These are phyloP conservation scores for Cheilosia pagana DNA, from an alignment of 2,888 invertebrate genomes.

Conservation along the genomic window DNA sequence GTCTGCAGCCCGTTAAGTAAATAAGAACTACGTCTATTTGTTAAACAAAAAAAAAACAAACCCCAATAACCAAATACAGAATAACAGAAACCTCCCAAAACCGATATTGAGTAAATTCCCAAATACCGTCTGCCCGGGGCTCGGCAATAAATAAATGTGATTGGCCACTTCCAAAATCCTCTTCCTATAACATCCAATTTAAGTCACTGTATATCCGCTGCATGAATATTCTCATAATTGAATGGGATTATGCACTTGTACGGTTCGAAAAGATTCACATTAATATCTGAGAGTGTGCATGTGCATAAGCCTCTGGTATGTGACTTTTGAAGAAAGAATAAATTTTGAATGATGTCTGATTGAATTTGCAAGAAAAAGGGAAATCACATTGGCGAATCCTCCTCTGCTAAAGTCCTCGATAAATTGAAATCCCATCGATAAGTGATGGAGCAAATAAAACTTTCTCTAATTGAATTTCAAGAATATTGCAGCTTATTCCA, in stretches of 20 bases:
- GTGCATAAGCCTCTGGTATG: not conserved
- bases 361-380: conserved; percentile 56
- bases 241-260: conserved; percentile 26
- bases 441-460: conserved; percentile 71
- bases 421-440: conserved; percentile 46
- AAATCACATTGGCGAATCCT: conserved; percentile 33
- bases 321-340: conserved; percentile 51
- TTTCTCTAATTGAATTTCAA: conserved; percentile 69
- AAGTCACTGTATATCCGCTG: conserved; percentile 31
- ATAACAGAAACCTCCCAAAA: too few relatives aligned
- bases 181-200: not conserved
- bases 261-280: conserved; percentile 16
- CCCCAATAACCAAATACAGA: too few relatives aligned
- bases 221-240: conserved; percentile 11
- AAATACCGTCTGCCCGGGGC: too few relatives aligned
- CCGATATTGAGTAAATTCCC: too few relatives aligned
- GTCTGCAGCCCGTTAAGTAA: too few relatives aligned
- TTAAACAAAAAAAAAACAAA: too few relatives aligned
- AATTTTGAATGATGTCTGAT: conserved; percentile 72
- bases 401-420: conserved; percentile 29
- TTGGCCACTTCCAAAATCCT: too few relatives aligned
- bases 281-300: not conserved
- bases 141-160: too few relatives aligned
- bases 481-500: conserved; percentile 55
- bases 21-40: too few relatives aligned